Evolutionary conservation across 2,888 invertebrate genomes (phyloP), one percentile per base, ranked within the genome.

Genomic region (Zhuqinia jingwanae): DNA sequence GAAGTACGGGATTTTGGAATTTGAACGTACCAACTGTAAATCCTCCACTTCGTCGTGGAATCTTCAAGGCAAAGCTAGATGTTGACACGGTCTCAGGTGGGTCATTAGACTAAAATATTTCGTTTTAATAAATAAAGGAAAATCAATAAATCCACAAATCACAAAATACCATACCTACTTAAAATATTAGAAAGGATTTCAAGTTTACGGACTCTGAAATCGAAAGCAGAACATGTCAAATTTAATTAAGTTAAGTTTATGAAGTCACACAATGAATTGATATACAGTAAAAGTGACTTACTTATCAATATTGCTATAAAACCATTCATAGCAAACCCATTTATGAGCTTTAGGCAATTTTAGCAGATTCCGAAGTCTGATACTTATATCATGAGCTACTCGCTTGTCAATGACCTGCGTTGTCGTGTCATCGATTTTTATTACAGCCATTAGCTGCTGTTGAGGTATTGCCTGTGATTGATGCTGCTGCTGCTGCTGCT

Each of bases 321-420:
- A 99, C 96, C 98, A 99, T 93, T 99, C 99, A 93, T 98, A 99
- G 92, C 98, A 99, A 10, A 99, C 99, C 98, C 99, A 99, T 93
- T 98, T 98, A 92, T 99, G 98, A 3, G 99, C 99, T 93, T 99
- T 99, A 0, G 99, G 99, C 89, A 99, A 93, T 93, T 99, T 99
- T 3, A 99, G 93, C 42, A 99, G 94, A 93, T 99, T 99, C 89
- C 97, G 94, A 86, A 98, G 93, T 89, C 97, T 94, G 93, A 97
- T 95, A 1, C 98, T 98, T 91, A 98, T 97, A 91, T 96, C 95
- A 91, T 98, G 98, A 0, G 98, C 97, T 90, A 96, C 95, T 92
- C 96, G 96, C 87, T 96, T 95, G 92, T 98, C 97, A 20, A 96
- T 95, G 20, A 95, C 94, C 45, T 90, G 90, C 0, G 76, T 17